Evolutionary conservation across 2,113 vertebrate species (phyloP).

Genomic region (Tetrao urogallus): DNA sequence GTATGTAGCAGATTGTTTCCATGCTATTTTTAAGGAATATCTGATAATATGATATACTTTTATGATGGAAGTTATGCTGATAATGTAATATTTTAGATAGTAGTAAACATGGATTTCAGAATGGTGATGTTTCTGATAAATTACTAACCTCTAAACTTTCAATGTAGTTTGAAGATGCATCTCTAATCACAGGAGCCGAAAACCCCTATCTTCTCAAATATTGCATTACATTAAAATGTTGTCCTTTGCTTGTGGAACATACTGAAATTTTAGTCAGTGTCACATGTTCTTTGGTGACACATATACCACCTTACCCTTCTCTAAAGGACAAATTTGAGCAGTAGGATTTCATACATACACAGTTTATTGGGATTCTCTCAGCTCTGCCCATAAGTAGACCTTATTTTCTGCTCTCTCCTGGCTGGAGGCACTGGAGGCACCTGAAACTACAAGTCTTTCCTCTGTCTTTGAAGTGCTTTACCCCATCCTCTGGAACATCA

Average conservation of each 20-base stretch:
- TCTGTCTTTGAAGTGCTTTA: neutral
- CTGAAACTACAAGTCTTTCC: neutral
- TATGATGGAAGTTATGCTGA: neutral
- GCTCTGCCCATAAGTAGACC: neutral
- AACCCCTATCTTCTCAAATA: neutral
- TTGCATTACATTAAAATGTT: neutral
- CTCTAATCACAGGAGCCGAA: neutral
- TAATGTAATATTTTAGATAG: neutral
- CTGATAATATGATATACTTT: neutral
- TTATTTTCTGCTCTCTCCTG: neutral
- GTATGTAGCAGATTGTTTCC: neutral
- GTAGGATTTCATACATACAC: neutral
- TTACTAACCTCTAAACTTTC: neutral
- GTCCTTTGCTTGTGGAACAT: neutral
- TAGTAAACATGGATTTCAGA: neutral
- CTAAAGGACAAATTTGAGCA: neutral
- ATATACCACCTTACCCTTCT: neutral
- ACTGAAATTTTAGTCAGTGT: neutral
- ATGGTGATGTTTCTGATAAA: rapidly evolving
- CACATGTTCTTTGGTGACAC: neutral
- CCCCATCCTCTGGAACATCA: neutral
- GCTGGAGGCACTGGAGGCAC: neutral
- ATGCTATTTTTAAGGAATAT: neutral
- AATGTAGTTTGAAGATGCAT: neutral
- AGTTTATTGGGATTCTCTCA: neutral